A percentile compares a stretch with the other conserved stretches of the same genome.
Evolutionary conservation across 2,888 invertebrate species (phyloP).

Genomic region (Pammene fasciana): DNA sequence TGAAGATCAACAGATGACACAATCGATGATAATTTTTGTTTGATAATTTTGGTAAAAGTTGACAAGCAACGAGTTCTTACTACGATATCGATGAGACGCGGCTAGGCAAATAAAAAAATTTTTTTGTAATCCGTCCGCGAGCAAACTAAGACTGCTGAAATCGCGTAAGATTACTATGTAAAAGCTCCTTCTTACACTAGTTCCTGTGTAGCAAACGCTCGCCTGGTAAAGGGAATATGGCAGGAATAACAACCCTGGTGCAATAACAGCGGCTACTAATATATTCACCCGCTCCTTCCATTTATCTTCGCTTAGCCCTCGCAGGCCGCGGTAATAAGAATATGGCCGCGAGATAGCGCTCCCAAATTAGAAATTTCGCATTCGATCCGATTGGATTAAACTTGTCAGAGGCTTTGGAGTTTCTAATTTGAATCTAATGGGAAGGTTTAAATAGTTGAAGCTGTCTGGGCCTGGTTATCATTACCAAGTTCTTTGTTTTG

Average conservation of each 20-base stretch:
- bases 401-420: constrained; percentile 32
- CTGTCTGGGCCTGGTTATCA: neutral
- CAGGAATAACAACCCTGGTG: constrained; percentile 15
- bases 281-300: constrained; percentile 44
- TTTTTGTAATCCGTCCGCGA: too few relatives aligned
- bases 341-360: constrained; percentile 31
- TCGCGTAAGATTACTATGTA: neutral
- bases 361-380: constrained; percentile 33
- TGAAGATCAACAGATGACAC: too few relatives aligned
- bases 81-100: too few relatives aligned
- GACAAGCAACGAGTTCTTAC: too few relatives aligned
- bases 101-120: too few relatives aligned
- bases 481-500: neutral
- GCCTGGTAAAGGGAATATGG: neutral
- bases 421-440: constrained; percentile 37
- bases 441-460: constrained; percentile 24
- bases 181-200: too few relatives aligned
- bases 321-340: constrained; percentile 41
- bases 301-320: constrained; percentile 36
- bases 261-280: constrained; percentile 46
- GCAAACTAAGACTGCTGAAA: too few relatives aligned
- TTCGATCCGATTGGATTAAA: constrained; percentile 38
- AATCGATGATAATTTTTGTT: too few relatives aligned
- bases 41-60: too few relatives aligned
- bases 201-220: neutral